phyloP scores from a whole-genome alignment of 2,113 vertebrate genomes.

The Chionis minor region DNA sequence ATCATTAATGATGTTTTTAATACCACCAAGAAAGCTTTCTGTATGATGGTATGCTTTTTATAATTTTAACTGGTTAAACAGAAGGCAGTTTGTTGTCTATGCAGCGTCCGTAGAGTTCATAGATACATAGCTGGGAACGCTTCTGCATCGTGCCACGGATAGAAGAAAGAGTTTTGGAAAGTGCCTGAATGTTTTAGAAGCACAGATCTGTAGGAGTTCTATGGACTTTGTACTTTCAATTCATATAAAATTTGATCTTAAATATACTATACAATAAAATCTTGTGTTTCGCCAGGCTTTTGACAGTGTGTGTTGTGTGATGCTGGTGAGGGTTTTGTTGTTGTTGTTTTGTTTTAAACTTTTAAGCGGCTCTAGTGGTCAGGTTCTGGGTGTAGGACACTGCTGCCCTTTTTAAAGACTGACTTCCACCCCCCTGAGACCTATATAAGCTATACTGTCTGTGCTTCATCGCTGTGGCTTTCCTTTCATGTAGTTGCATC shows the following conservation, averaged over 20 bases:
- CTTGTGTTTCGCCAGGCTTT: neutral
- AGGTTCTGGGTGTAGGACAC: neutral
- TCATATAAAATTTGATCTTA: neutral
- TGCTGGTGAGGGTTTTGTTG: neutral
- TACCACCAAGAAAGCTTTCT: neutral
- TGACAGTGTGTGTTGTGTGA: neutral
- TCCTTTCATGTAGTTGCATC: neutral
- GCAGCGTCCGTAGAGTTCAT: neutral
- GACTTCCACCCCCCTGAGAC: neutral
- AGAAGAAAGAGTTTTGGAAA: neutral
- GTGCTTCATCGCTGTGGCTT: neutral
- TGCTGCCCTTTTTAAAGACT: neutral
- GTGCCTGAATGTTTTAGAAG: neutral
- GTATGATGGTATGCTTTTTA: neutral
- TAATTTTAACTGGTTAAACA: neutral
- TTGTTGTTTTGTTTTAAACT: neutral
- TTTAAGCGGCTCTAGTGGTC: neutral
- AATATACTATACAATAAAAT: neutral
- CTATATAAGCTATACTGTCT: neutral
- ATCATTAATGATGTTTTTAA: neutral
- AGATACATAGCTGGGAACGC: neutral
- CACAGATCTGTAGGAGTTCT: neutral
- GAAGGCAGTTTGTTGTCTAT: neutral
- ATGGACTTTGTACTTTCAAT: neutral
- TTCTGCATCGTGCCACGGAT: rapidly evolving